A percentile compares a stretch with the other conserved stretches of the same genome.
Evolutionary conservation across 1,140 invertebrate species (phyloP).

Genomic region (Bemisia tabaci): DNA sequence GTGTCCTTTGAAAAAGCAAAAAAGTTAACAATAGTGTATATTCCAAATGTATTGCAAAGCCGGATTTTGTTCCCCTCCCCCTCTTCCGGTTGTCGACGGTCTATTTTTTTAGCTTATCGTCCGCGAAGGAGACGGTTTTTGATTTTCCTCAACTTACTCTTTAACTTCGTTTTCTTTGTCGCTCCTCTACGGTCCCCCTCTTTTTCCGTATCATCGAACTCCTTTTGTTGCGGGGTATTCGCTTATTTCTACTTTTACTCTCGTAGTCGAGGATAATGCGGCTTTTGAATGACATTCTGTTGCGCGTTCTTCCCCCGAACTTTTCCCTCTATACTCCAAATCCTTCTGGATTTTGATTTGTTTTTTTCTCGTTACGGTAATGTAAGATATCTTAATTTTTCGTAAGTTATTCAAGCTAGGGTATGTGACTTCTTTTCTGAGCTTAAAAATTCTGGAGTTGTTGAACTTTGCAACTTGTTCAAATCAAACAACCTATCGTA

Average conservation of each 20-base stretch:
- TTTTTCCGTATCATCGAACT: neutral
- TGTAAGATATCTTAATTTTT: too few species aligned
- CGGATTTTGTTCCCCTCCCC: neutral
- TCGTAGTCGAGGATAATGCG: too few species aligned
- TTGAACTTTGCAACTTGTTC: too few species aligned
- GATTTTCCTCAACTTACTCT: neutral
- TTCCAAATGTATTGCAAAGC: neutral
- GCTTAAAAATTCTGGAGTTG: too few species aligned
- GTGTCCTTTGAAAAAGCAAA: neutral
- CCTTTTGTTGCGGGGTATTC: neutral
- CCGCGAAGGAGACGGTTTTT: neutral
- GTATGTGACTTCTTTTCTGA: too few species aligned
- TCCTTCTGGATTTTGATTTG: neutral
- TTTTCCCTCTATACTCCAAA: neutral
- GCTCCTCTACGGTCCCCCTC: neutral
- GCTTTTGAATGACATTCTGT: too few species aligned
- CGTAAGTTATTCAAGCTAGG: too few species aligned
- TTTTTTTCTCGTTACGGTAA: too few species aligned
- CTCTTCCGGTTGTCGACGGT: neutral
- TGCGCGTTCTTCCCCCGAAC: neutral
- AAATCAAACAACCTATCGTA: too few species aligned
- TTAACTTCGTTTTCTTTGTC: neutral
- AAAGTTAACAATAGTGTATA: neutral
- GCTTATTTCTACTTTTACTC: neutral
- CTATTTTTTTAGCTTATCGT: neutral